Base-by-base conservation (phyloP, 2,888 invertebrate species). In the Glaucopsyche alexis region DNA sequence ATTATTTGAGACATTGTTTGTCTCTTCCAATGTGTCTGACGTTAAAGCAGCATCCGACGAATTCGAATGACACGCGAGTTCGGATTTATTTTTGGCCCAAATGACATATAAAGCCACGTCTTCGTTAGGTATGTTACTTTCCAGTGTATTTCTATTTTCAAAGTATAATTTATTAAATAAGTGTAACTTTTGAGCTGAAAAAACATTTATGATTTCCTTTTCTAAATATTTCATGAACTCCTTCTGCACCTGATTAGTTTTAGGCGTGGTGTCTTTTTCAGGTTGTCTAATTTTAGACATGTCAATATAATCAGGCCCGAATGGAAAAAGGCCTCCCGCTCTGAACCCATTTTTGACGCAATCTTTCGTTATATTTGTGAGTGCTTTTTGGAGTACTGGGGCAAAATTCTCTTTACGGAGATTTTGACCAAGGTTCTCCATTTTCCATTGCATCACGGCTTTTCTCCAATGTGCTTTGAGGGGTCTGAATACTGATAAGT, bases 151-250 rank as follows among this genome's bases (percentile, higher is more conserved):
- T 70, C 50, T n/a, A n/a, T n/a, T n/a, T n/a, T n/a, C n/a, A n/a
- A n/a, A n/a, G n/a, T n/a, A n/a, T n/a, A n/a, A n/a, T 50, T 65
- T 71, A 72, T 76, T 75, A 72, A 76, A 75, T 71, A 47, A 49
- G 13, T 75, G 42, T 73, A 76, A 73, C 66, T 74, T 76, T 74
- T 76, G 64, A 65, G 50, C 69, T 72, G 73, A 76, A 71, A 73
- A 77, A 45, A 75, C 74, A 47, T 71, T 71, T 64, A 74, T 60
- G 42, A 76, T 75, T 71, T 76, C 75, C 42, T 50, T 40, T 74
- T 76, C 75, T 72, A 75, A 75, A 74, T 76, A 76, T 66, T 75
- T 76, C 47, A 76, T 40, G 73, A 76, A 75, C 60, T 74, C 72
- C 72, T n/a, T 73, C 55, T 74, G 72, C 71, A 47, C 65, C 72